Percentiles rank a stretch among this genome's conserved stretches.
Conservation (phyloP, 1,140 invertebrate species). For the Melanaphis sacchari region DNA sequence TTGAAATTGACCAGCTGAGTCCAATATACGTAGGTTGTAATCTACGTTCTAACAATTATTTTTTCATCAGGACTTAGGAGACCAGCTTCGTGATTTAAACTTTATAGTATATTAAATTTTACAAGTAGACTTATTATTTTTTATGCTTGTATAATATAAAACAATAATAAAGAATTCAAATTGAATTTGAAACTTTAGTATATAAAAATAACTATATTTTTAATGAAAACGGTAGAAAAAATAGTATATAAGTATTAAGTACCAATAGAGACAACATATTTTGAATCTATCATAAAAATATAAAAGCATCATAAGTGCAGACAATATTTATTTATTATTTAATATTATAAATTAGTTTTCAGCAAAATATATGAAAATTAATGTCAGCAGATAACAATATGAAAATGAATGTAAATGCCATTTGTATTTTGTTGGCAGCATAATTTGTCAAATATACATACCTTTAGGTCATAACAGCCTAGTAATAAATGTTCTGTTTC, state of each 20-base stretch:
- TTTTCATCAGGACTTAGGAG: conserved; percentile 43
- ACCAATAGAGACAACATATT: neutral
- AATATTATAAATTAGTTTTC: neutral
- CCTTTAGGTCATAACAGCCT: conserved; percentile 40
- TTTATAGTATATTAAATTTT: conserved; percentile 12
- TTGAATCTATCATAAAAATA: neutral
- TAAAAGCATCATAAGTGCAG: neutral
- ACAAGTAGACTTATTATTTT: neutral
- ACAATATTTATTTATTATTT: neutral
- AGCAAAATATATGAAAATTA: conserved; percentile 30
- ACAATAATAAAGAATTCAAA: neutral
- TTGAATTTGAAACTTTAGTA: neutral
- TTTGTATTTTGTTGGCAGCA: conserved; percentile 44
- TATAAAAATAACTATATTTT: conserved; percentile 14
- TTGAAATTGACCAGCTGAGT: conserved; percentile 45
- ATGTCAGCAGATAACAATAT: neutral
- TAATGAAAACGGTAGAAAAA: neutral
- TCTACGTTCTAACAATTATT: conserved; percentile 45
- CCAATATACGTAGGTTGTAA: conserved; percentile 38
- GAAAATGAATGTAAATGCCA: neutral
- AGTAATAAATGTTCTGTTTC: conserved; percentile 49
- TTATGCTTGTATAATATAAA: neutral
- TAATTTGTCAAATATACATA: conserved; percentile 53
- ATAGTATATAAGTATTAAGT: neutral
- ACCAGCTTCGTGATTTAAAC: conserved; percentile 17